Percentiles rank a stretch among this genome's conserved stretches.
Conservation (phyloP, 2,888 invertebrate species). For the Morpho achilles region DNA sequence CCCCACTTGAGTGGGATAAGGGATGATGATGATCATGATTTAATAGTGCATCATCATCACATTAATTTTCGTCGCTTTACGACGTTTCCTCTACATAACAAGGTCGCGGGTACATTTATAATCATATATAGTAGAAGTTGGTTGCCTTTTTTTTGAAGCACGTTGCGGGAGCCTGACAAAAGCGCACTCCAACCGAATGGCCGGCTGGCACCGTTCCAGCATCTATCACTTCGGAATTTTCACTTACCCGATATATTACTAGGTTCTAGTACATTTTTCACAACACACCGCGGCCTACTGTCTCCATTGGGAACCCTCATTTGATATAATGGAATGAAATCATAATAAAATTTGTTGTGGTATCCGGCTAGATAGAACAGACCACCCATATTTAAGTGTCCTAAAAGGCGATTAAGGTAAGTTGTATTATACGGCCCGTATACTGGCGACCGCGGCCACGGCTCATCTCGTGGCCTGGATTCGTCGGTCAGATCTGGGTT, state of each 20-base stretch:
- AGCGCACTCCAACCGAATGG: constrained; percentile 45
- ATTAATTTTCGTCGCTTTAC: no score
- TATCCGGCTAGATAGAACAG: background rate
- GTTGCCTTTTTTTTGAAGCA: constrained; percentile 40
- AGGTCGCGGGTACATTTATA: no score
- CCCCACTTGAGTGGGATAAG: no score
- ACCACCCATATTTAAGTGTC: no score
- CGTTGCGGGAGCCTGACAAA: constrained; percentile 42
- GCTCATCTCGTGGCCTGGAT: no score
- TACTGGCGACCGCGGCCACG: no score
- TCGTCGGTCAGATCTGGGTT: no score
- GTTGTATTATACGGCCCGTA: no score
- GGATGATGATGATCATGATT: no score
- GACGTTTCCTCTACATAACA: no score
- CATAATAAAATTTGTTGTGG: background rate
- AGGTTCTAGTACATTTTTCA: constrained; percentile 18
- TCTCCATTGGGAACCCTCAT: constrained; percentile 11
- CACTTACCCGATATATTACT: constrained; percentile 25
- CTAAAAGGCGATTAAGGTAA: no score
- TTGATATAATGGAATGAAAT: constrained; percentile 1
- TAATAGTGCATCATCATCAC: no score
- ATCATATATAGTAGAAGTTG: background rate
- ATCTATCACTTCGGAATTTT: constrained; percentile 50
- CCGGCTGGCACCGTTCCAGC: constrained; percentile 48
- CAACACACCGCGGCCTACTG: background rate